A percentile compares a stretch with the other conserved stretches of the same genome.
These are phyloP conservation scores for Eristalis pertinax DNA, from an alignment of 2,888 invertebrate species.

Conservation along the genomic window DNA sequence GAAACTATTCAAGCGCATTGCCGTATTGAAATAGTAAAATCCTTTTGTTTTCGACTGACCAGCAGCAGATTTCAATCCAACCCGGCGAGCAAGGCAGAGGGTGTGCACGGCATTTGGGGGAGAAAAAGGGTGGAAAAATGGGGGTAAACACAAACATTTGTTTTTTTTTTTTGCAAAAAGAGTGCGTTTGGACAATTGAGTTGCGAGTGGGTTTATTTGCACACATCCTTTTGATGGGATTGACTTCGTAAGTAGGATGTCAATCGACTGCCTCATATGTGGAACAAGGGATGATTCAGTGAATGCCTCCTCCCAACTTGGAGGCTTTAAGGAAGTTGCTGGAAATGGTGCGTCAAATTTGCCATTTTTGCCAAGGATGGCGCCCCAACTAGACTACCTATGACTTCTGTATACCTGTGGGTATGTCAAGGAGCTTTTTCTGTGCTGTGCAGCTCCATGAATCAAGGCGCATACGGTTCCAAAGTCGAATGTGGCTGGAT, in stretches of 20 bases:
- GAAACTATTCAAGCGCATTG: conserved; percentile 49
- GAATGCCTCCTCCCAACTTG: too few species aligned
- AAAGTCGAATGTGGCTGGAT: too few species aligned
- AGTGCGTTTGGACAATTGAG: background rate
- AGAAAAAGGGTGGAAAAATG: background rate
- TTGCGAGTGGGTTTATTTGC: background rate
- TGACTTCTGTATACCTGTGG: too few species aligned
- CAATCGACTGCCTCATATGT: background rate
- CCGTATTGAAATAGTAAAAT: conserved; percentile 43
- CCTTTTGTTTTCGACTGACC: conserved; percentile 31
- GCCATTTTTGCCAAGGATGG: too few species aligned
- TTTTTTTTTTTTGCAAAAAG: too few species aligned
- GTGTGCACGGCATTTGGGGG: background rate
- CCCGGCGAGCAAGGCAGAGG: background rate
- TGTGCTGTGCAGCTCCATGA: too few species aligned
- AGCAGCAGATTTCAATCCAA: background rate
- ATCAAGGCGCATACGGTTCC: too few species aligned
- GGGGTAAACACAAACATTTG: background rate
- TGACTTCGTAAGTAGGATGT: background rate
- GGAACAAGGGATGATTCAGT: background rate
- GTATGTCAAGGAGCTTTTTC: too few species aligned
- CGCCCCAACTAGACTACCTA: too few species aligned
- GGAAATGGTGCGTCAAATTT: too few species aligned
- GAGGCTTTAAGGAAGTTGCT: too few species aligned
- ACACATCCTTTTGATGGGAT: background rate